These are phyloP conservation scores for Bradysia coprophila DNA, from an alignment of 1,140 invertebrate species.

Conservation along the genomic window DNA sequence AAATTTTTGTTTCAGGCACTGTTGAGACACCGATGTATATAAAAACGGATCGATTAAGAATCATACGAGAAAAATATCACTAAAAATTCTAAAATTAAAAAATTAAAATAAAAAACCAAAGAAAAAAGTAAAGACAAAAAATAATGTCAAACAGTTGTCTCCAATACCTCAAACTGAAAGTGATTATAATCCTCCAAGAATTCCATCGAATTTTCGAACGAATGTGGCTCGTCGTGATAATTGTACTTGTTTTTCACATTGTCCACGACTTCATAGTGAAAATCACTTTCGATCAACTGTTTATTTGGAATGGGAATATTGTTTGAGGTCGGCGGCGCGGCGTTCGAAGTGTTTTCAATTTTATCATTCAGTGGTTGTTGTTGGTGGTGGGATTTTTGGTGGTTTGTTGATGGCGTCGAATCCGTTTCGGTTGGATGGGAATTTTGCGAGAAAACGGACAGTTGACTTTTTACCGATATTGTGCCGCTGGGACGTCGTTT, in stretches of 20 bases:
- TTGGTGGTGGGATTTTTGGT: not conserved
- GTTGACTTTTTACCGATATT: slow-evolving; percentile 2
- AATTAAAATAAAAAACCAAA: not conserved
- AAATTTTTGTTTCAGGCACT: too few species aligned
- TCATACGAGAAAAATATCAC: not conserved
- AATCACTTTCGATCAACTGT: not conserved
- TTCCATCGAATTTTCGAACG: slow-evolving; percentile 9
- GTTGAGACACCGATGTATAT: too few species aligned
- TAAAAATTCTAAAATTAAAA: not conserved
- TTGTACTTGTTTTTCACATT: slow-evolving; percentile 5
- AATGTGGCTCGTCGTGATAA: slow-evolving; percentile 8
- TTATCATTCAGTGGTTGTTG: slow-evolving; percentile 4
- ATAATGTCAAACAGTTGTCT: slow-evolving; percentile 22
- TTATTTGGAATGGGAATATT: not conserved
- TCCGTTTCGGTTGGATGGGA: not conserved
- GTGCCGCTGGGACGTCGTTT: slow-evolving; percentile 31
- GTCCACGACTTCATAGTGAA: slow-evolving; percentile 4
- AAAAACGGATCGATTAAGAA: not conserved
- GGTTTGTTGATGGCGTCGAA: not conserved
- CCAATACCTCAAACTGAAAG: slow-evolving; percentile 20
- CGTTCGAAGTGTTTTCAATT: too few species aligned
- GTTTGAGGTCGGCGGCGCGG: too few species aligned
- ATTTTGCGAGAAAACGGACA: slow-evolving; percentile 1
- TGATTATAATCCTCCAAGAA: slow-evolving; percentile 9
- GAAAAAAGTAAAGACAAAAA: not conserved